Evolutionary conservation across 2,797 vertebrate species (phyloP), one percentile per base, ranked within the genome.

Genomic region (Falco novaeseelandiae): DNA sequence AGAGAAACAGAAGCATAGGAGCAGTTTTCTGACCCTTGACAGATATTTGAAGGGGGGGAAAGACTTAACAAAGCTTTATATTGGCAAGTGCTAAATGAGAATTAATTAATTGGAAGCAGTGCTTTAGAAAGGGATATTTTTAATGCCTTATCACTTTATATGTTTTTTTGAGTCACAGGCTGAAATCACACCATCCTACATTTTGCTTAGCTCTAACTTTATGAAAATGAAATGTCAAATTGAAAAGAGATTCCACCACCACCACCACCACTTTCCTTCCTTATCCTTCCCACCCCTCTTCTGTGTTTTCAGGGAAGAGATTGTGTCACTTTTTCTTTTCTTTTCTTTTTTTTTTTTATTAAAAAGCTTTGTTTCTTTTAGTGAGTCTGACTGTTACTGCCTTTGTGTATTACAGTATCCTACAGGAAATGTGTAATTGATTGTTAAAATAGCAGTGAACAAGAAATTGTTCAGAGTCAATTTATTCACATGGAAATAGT

Each of bases 21-120:
- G 48, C 7, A 9, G 26, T 55, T 77, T 94, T 90, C 38, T 83
- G 36, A 76, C 82, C 69, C 29, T 81, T 27, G 10, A 54, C 26
- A 72, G 85, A 46, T 93, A 65, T 72, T 78, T 67, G 48, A 77
- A 87, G 12, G 46, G 19, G 21, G 19, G 22, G 52, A 67, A 70
- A 92, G 48, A 52, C 74, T 80, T 95, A 88, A 83, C 18, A 80
- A 91, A 73, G 67, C 76, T 93, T 87, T 88, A 6, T 93, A 72
- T 59, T 2, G 16, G 49, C 82, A 91, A 93, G 57, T 18, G 36
- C 40, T 91, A 87, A 87, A 89, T 73, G 67, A 49, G 84, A 81
- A 73, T 70, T 20, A 88, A 84, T 92, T 86, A 82, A 91, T 90
- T 96, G 74, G 72, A 92, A 62, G 42, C 2, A 1, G 2, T 81